phyloP scores from a whole-genome alignment of 1,140 invertebrate species.

The Tribolium castaneum region DNA sequence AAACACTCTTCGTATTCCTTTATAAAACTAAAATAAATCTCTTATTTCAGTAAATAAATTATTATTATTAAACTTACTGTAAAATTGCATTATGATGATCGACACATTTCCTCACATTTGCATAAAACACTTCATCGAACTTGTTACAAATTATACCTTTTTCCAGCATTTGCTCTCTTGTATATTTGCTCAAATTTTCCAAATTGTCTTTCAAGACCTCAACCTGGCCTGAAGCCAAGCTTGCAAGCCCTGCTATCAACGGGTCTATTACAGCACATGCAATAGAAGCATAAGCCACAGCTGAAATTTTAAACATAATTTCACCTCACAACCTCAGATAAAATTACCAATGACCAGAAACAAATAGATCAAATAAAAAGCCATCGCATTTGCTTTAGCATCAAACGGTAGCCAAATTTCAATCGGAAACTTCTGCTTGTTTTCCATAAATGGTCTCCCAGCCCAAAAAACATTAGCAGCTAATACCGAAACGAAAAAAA shows the following conservation, averaged over 20 bases:
- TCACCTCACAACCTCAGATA: neutral
- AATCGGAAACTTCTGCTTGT: neutral
- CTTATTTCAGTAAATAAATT: neutral
- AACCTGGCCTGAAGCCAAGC: neutral
- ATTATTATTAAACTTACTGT: neutral
- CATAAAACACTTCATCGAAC: neutral
- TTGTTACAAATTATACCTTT: neutral
- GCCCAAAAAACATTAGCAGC: neutral
- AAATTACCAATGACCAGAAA: neutral
- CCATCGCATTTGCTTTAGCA: neutral
- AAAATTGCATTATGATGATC: constrained; percentile 21
- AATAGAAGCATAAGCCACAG: neutral
- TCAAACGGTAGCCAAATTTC: constrained; percentile 5
- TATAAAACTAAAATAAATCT: constrained; percentile 1
- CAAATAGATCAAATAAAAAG: neutral
- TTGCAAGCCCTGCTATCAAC: neutral
- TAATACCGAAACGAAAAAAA: neutral
- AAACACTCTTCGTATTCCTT: neutral
- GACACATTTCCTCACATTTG: neutral
- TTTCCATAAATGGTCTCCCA: neutral
- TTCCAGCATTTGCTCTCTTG: neutral
- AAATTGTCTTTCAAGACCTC: constrained; percentile 10
- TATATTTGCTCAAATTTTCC: neutral
- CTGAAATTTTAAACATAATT: neutral
- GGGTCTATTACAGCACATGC: constrained; percentile 5